These are phyloP conservation scores for Zaprionus gabonicus DNA, from an alignment of 1,140 invertebrate species.

Conservation along the genomic window DNA sequence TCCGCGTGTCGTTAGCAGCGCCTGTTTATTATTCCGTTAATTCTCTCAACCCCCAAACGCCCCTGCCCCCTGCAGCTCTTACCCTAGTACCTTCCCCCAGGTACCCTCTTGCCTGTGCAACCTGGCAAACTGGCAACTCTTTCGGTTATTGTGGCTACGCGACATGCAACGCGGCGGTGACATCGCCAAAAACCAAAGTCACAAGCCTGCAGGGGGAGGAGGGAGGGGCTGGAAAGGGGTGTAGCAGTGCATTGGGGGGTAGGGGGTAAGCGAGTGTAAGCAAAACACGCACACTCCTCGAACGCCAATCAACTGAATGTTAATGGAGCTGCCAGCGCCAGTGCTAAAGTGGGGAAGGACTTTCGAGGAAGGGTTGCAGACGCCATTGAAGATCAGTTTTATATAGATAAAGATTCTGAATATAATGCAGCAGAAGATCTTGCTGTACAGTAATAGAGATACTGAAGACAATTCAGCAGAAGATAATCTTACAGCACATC, in stretches of 20 bases:
- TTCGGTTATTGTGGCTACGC: constrained; percentile 54
- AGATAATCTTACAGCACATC: too few relatives aligned
- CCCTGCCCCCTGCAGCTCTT: not conserved
- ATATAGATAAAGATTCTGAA: too few relatives aligned
- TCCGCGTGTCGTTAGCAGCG: constrained; percentile 79
- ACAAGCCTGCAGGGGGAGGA: not conserved
- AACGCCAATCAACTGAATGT: constrained; percentile 39
- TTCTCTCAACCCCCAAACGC: constrained; percentile 47
- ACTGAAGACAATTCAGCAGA: too few relatives aligned
- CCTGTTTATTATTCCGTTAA: constrained; percentile 82
- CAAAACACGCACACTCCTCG: constrained; percentile 49
- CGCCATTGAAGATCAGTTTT: too few relatives aligned
- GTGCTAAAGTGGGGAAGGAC: not conserved
- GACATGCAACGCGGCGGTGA: constrained; percentile 79
- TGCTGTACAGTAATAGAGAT: too few relatives aligned
- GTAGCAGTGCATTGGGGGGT: not conserved
- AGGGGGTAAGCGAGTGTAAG: constrained; percentile 4
- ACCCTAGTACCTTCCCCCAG: not conserved
- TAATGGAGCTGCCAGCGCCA: constrained; percentile 14
- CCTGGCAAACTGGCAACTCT: constrained; percentile 47
- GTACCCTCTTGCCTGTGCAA: constrained; percentile 9
- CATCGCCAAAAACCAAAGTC: constrained; percentile 69
- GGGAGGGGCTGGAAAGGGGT: not conserved
- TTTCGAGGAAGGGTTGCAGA: not conserved
- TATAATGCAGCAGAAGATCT: too few relatives aligned